These are phyloP conservation scores for Euthynnus affinis DNA, from an alignment of 2,797 vertebrate species.

Conservation along the genomic window DNA sequence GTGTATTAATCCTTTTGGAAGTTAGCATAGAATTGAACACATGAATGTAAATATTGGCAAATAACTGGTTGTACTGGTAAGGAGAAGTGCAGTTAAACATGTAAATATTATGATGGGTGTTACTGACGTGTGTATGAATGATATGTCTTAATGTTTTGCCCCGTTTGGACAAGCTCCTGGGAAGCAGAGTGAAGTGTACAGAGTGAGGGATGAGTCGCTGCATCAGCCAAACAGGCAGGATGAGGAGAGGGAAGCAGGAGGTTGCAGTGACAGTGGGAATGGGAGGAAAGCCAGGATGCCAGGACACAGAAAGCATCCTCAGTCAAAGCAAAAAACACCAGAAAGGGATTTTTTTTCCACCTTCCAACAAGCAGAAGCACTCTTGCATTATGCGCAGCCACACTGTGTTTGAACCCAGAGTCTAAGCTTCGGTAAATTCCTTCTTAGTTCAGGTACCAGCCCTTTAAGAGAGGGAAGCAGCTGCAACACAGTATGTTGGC, in stretches of 20 bases:
- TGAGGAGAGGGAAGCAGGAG: slow-evolving; percentile 52
- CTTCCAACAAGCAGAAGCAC: slow-evolving; percentile 55
- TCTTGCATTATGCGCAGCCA: slow-evolving; percentile 3
- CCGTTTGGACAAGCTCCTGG: slow-evolving; percentile 52
- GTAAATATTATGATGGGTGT: slow-evolving; percentile 27
- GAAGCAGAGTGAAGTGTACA: slow-evolving; percentile 41
- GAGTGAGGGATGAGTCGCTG: slow-evolving; percentile 64
- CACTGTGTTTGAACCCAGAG: not conserved
- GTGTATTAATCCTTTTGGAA: slow-evolving; percentile 54
- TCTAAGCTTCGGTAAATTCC: slow-evolving; percentile 7
- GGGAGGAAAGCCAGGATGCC: slow-evolving; percentile 71
- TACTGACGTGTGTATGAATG: slow-evolving; percentile 28
- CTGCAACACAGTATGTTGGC: slow-evolving; percentile 28
- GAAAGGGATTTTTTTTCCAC: slow-evolving; percentile 23
- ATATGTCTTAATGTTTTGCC: slow-evolving; percentile 34
- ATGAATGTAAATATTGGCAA: slow-evolving; percentile 41
- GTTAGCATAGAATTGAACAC: slow-evolving; percentile 44
- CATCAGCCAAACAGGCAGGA: slow-evolving; percentile 63
- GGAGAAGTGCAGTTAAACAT: slow-evolving; percentile 41
- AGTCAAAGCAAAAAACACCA: slow-evolving; percentile 59
- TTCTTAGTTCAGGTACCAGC: not conserved
- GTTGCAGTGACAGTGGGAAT: slow-evolving; percentile 40
- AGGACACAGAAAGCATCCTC: slow-evolving; percentile 71
- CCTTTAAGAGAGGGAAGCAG: slow-evolving; percentile 56
- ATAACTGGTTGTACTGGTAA: slow-evolving; percentile 35